Conservation (phyloP, 1,140 invertebrate species). For the Oryzaephilus surinamensis region DNA sequence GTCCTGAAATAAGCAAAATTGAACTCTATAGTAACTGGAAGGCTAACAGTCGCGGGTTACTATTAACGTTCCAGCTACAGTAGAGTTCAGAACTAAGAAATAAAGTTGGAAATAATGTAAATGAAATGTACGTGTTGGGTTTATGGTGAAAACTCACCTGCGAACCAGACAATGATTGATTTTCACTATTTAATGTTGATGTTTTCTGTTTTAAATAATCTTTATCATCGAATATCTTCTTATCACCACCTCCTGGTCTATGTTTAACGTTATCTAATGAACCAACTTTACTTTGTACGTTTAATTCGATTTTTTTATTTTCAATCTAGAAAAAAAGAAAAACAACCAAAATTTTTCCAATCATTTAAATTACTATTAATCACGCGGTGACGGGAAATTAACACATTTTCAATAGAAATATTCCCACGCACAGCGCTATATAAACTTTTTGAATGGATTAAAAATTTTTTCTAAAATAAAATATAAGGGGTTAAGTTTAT, state of each 20-base stretch:
- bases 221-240: slow-evolving; percentile 90
- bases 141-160: slow-evolving; percentile 44
- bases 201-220: slow-evolving; percentile 79
- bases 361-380: too few species aligned
- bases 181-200: slow-evolving; percentile 50
- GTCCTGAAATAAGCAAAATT: slow-evolving; percentile 4
- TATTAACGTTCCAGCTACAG: neutral
- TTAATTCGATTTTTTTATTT: slow-evolving; percentile 74
- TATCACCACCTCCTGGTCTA: slow-evolving; percentile 85
- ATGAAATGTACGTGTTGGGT: neutral
- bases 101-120: neutral
- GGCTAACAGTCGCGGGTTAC: too few species aligned
- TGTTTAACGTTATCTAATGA: slow-evolving; percentile 91
- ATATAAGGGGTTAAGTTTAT: too few species aligned
- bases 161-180: slow-evolving; percentile 51
- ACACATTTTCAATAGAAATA: too few species aligned
- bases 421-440: too few species aligned
- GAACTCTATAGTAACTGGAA: too few species aligned
- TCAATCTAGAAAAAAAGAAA: slow-evolving; percentile 63
- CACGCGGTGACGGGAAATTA: too few species aligned
- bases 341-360: too few species aligned
- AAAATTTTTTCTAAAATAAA: too few species aligned
- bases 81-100: neutral
- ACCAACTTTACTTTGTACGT: slow-evolving; percentile 78
- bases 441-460: too few species aligned